Evolutionary conservation across 2,888 invertebrate genomes (phyloP).

Genomic region (Rhorus exstirpatorius): DNA sequence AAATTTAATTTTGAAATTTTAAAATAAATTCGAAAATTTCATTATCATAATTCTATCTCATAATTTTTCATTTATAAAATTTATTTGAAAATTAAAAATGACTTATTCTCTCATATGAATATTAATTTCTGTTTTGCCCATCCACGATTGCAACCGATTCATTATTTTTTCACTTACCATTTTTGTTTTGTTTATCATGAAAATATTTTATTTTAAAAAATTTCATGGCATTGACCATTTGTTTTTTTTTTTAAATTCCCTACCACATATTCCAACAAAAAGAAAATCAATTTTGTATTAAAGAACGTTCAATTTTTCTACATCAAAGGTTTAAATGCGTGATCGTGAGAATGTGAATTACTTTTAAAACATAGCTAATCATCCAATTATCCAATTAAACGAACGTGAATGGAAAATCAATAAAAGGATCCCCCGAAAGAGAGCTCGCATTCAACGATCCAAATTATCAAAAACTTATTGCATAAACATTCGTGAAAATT

Average conservation of each 20-base stretch:
- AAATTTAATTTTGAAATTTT: background rate
- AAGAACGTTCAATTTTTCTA: too few relatives aligned
- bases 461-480: constrained; percentile 45
- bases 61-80: too few relatives aligned
- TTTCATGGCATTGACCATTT: background rate
- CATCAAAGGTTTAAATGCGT: too few relatives aligned
- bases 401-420: constrained; percentile 1
- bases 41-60: background rate
- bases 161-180: background rate
- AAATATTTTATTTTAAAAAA: background rate
- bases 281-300: too few relatives aligned
- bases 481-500: constrained; percentile 23
- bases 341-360: too few relatives aligned
- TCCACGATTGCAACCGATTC: background rate
- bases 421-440: constrained; percentile 2
- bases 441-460: constrained; percentile 7
- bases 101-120: too few relatives aligned
- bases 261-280: too few relatives aligned
- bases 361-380: too few relatives aligned
- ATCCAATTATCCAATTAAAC: too few relatives aligned
- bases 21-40: background rate
- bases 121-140: background rate
- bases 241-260: too few relatives aligned
- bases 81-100: too few relatives aligned
- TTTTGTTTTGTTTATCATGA: background rate